These are phyloP conservation scores for Cavia aperea DNA, from an alignment of 2,113 vertebrate genomes.

Conservation along the genomic window DNA sequence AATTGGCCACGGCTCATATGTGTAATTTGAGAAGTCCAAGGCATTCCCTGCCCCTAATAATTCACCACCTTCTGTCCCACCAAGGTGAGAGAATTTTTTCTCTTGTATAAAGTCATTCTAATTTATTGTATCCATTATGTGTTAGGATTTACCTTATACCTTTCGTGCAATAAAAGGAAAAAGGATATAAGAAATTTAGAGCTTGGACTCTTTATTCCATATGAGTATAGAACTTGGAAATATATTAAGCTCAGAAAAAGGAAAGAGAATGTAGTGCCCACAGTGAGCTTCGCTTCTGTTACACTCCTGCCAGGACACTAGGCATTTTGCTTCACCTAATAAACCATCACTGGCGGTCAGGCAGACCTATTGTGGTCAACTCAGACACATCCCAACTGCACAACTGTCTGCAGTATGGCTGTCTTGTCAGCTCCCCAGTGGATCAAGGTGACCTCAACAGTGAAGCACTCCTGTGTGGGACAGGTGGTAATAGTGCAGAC, in stretches of 20 bases:
- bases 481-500: background rate
- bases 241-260: background rate
- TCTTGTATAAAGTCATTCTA: background rate
- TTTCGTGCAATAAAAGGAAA: background rate
- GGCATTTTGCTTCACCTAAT: background rate
- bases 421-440: background rate
- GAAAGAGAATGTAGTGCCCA: rapidly evolving
- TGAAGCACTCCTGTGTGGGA: too few relatives aligned
- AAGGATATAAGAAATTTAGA: background rate
- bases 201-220: background rate
- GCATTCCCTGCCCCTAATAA: background rate
- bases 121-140: background rate
- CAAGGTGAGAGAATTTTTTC: background rate
- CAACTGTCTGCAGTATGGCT: background rate
- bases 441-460: background rate
- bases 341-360: too few relatives aligned
- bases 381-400: rapidly evolving
- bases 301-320: background rate
- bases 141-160: background rate
- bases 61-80: background rate
- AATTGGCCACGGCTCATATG: rapidly evolving
- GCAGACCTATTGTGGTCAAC: rapidly evolving
- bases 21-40: background rate
- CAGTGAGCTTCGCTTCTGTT: background rate
- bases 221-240: background rate